A percentile compares a stretch with the other conserved stretches of the same genome.
Evolutionary conservation across 2,888 invertebrate species (phyloP).

Genomic region (Ophion ventricosus): DNA sequence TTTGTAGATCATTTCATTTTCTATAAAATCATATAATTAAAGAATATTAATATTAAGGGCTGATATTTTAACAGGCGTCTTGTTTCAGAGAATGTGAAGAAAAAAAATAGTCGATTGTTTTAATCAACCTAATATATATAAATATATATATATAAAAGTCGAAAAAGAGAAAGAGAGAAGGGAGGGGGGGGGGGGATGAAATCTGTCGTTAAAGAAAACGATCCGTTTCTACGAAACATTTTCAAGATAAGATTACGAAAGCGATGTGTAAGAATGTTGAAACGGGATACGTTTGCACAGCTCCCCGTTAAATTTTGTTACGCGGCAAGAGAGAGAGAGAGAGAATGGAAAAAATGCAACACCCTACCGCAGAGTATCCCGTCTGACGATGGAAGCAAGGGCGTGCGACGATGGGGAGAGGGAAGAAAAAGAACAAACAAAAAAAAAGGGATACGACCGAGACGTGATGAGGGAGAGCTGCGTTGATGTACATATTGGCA

Average conservation of each 20-base stretch:
- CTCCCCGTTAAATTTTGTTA: too few species aligned
- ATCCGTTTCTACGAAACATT: slow-evolving; percentile 17
- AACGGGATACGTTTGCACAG: slow-evolving; percentile 44
- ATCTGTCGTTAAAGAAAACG: background rate
- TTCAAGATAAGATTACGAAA: slow-evolving; percentile 24
- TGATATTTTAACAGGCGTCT: too few species aligned
- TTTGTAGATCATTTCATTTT: too few species aligned
- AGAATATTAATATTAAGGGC: too few species aligned
- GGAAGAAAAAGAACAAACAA: slow-evolving; percentile 8
- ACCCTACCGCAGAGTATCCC: slow-evolving; percentile 12
- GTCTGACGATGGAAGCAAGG: slow-evolving; percentile 32
- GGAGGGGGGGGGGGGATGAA: too few species aligned
- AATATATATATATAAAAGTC: background rate
- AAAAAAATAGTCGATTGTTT: too few species aligned
- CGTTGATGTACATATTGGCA: slow-evolving; percentile 62
- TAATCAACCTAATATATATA: too few species aligned
- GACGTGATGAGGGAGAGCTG: slow-evolving; percentile 46
- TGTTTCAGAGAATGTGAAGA: too few species aligned
- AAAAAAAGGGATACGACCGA: slow-evolving; percentile 42
- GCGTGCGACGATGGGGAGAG: slow-evolving; percentile 9
- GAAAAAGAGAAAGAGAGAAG: too few species aligned
- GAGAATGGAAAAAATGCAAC: background rate
- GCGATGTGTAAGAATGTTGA: slow-evolving; percentile 21
- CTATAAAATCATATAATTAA: too few species aligned
- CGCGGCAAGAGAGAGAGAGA: too few species aligned